Evolutionary conservation across 2,888 invertebrate genomes (phyloP).

Genomic region (Zaprionus lineosus): DNA sequence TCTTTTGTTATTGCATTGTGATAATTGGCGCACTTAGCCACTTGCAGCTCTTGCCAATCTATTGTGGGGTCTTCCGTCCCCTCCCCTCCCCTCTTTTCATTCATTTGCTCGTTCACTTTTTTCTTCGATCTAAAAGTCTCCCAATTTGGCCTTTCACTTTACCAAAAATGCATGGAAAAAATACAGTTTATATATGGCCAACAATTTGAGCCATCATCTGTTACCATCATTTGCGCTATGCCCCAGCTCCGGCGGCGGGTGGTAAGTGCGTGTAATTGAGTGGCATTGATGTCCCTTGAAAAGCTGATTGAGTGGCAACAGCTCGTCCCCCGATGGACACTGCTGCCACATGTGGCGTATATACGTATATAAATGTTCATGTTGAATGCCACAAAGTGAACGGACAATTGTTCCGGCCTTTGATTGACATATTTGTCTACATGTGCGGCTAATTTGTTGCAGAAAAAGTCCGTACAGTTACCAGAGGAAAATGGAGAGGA

Average conservation of each 20-base stretch:
- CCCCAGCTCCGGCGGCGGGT: no score
- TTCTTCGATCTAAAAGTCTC: conserved; percentile 63
- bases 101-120: not conserved
- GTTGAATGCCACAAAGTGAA: not conserved
- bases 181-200: no score
- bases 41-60: conserved; percentile 58
- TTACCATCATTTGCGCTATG: conserved; percentile 8
- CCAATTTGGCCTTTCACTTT: no score
- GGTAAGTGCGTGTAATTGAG: conserved; percentile 71
- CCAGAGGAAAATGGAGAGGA: no score
- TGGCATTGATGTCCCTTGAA: conserved; percentile 56
- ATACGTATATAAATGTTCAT: conserved; percentile 42
- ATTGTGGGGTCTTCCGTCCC: no score
- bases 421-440: no score
- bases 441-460: no score
- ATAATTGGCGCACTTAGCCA: conserved; percentile 72
- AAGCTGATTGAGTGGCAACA: conserved; percentile 55
- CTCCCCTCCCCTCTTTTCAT: no score
- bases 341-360: conserved; percentile 35
- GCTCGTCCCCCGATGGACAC: conserved; percentile 23
- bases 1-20: conserved; percentile 59
- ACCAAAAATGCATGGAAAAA: no score
- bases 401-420: no score
- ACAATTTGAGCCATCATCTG: conserved; percentile 54
- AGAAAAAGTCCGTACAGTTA: no score